Conservation (phyloP, 2,888 invertebrate species). For the Callyntrura guangdongensis region DNA sequence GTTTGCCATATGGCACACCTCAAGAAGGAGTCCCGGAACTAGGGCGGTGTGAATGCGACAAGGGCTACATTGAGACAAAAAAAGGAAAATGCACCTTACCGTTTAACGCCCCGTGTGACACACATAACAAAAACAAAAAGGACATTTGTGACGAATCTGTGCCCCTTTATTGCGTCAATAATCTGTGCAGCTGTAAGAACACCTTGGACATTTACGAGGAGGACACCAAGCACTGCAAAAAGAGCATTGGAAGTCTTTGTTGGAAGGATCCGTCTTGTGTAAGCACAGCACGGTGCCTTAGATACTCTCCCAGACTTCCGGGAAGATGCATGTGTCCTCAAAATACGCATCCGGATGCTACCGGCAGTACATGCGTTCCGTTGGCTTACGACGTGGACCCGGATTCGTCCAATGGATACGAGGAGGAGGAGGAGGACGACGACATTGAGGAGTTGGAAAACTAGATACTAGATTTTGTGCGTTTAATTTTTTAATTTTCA, state of each 20-base stretch:
- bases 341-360: conserved; percentile 67
- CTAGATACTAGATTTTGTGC: neutral
- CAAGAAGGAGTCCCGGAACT: conserved; percentile 37
- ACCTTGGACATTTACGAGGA: conserved; percentile 77
- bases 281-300: conserved; percentile 68
- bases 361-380: conserved; percentile 46
- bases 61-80: conserved; percentile 76
- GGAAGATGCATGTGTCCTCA: conserved; percentile 79
- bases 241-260: conserved; percentile 74
- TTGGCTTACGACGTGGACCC: conserved; percentile 59
- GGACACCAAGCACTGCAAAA: conserved; percentile 69
- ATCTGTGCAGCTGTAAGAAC: conserved; percentile 76
- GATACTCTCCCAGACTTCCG: conserved; percentile 73
- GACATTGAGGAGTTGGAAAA: conserved; percentile 49
- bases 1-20: conserved; percentile 64
- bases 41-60: conserved; percentile 75
- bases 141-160: conserved; percentile 77
- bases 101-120: conserved; percentile 76
- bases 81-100: conserved; percentile 68
- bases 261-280: conserved; percentile 78
- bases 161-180: conserved; percentile 78
- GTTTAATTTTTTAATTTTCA: neutral
- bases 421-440: conserved; percentile 76
- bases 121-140: conserved; percentile 75
- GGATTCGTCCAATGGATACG: conserved; percentile 42